Evolutionary conservation across 2,888 invertebrate species (phyloP), one percentile per base, ranked within the genome.

Genomic region (Chloroclysta siterata): DNA sequence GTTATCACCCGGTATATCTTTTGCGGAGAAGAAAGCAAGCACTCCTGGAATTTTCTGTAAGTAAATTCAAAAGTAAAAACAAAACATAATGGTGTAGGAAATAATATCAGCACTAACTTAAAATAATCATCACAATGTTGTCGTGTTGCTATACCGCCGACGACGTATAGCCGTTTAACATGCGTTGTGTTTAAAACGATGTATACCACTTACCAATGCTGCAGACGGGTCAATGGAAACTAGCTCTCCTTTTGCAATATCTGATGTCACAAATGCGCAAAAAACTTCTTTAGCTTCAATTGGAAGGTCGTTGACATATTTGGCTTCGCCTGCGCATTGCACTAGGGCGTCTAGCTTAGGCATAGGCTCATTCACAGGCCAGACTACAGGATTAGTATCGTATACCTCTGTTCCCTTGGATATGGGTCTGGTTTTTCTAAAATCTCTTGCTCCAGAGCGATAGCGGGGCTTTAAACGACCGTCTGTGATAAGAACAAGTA

Each of bases 1-100:
- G 81, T 97, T 97, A 48, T 80, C 81, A 0, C 96, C 96, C 0
- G 96, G 96, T 60, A 97, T 94, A 73, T 96, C 96, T 77, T 94
- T 94, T 14, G 94, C 94, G 11, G 94, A 89, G 67, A 94, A 94
- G 72, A 95, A 96, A 5, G 94, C 94, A 14, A 95, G 81, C 0
- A 96, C 95, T 0, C 96, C 96, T 3, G 94, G 91, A 58, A 94
- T 79, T 80, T 90, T 93, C 96, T 96, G 80, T 22, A 86, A 89
- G 14, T 15, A 10, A 39, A 41, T 17, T 17, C 15, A 33, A 33
- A 8, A 8, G 33, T 33, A 8, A 33, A 6, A 33, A 33, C 6
- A 33, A 33, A 33, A 33, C 7, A 22, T 22, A 22, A 22, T 22
- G 22, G 3, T 22, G 33, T 8, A 5, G 7, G 33, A 33, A 1